Conservation (phyloP, 1,140 invertebrate genomes). For the Carposina sasakii region DNA sequence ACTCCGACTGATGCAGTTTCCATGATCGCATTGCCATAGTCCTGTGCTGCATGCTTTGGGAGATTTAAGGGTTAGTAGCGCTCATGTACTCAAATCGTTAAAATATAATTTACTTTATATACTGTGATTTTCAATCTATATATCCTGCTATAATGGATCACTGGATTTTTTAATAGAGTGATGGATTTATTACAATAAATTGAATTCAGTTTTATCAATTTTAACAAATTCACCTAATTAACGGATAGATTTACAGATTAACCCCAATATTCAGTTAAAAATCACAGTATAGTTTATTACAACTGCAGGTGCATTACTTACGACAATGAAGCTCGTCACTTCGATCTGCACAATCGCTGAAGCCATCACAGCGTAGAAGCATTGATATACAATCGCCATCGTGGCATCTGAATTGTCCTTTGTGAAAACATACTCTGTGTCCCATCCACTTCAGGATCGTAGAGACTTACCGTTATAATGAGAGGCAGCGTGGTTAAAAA, state of each 20-base stretch:
- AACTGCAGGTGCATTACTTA: conserved; percentile 49
- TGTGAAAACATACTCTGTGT: conserved; percentile 48
- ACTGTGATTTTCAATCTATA: too few species aligned
- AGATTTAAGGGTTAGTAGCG: too few species aligned
- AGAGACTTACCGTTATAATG: conserved; percentile 51
- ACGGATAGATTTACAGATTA: too few species aligned
- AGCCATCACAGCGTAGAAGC: conserved; percentile 72
- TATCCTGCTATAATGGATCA: too few species aligned
- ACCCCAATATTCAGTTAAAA: too few species aligned
- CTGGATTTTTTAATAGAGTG: too few species aligned
- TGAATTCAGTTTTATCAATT: too few species aligned
- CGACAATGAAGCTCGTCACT: conserved; percentile 74
- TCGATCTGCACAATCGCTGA: conserved; percentile 73
- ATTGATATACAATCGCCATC: conserved; percentile 82
- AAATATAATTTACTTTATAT: too few species aligned
- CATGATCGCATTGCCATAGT: conserved; percentile 76
- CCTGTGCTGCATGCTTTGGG: conserved; percentile 73
- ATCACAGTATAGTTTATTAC: too few species aligned
- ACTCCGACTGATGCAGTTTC: conserved; percentile 75
- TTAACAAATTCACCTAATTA: too few species aligned
- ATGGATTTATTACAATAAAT: too few species aligned
- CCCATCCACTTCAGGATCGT: conserved; percentile 45
- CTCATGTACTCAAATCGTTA: too few species aligned
- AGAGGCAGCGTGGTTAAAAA: conserved; percentile 34
- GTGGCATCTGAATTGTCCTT: conserved; percentile 70